Evolutionary conservation across 2,797 vertebrate species (phyloP), one percentile per base, ranked within the genome.

Genomic region (Characodon lateralis): DNA sequence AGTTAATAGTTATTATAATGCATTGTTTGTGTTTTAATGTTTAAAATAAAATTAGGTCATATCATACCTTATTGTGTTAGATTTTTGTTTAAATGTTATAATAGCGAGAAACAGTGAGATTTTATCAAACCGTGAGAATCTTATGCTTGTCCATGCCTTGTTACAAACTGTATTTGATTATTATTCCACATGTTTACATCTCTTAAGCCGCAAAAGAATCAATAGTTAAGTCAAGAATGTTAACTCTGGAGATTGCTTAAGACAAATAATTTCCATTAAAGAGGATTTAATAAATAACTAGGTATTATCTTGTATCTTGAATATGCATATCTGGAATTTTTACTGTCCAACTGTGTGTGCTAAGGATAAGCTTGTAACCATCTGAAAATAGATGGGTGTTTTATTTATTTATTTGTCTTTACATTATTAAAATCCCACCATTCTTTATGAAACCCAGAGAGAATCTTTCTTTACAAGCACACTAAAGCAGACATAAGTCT

Each of bases 401-500:
- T 70, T 18, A 43, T 20, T 68, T 13, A 26, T n/a, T 68, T 46
- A 43, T n/a, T 22, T 6, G 3, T 61, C n/a, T n/a, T 22, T 53
- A 24, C 20, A n/a, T 20, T 2, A 20, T 31, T 39, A 26, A 79
- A 51, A 48, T 12, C 1, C 9, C 7, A 1, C n/a, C 43, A 68
- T n/a, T 41, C 24, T 48, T 72, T 35, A 31, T 61, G 10, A 35
- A 5, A 53, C 39, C 41, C 12, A 0, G 0, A 48, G 24, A 41
- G 13, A 31, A 70, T 56, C 31, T 43, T 58, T 65, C 73, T 73
- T 84, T 18, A 65, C 4, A 6, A 28, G 10, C 66, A 16, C 78
- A 48, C 26, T 71, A 58, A 76, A 86, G 12, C 71, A 59, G 41
- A 79, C 76, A 56, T 77, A 59, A 50, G 73, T 83, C 63, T 75